These are phyloP conservation scores for Drosophila mettleri DNA, from an alignment of 2,888 invertebrate species.

Conservation along the genomic window DNA sequence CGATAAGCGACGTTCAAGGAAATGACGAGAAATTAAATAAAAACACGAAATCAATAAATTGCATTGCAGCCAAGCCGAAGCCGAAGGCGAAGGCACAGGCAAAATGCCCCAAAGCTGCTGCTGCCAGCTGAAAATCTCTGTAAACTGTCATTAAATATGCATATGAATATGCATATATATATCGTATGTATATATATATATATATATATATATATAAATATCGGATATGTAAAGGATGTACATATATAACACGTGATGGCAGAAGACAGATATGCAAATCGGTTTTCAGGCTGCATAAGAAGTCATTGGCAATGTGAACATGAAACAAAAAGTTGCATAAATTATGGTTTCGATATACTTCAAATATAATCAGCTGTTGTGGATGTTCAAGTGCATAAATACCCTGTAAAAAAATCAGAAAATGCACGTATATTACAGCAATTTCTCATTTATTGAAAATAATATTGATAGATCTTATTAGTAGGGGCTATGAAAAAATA, in stretches of 20 bases:
- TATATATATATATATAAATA: slow-evolving; percentile 13
- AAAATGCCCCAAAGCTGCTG: slow-evolving; percentile 1
- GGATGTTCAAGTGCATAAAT: background rate
- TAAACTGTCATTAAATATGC: slow-evolving; percentile 70
- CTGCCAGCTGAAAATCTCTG: slow-evolving; percentile 41
- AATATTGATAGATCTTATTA: background rate
- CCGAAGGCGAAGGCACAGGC: background rate
- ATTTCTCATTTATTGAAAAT: background rate
- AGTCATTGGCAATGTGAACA: slow-evolving; percentile 35
- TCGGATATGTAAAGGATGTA: slow-evolving; percentile 31
- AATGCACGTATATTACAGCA: background rate
- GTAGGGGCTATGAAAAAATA: no score
- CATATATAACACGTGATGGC: slow-evolving; percentile 9
- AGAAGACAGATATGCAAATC: slow-evolving; percentile 12
- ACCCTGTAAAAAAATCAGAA: background rate
- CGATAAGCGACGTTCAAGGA: slow-evolving; percentile 36
- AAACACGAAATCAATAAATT: slow-evolving; percentile 73
- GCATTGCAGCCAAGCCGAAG: slow-evolving; percentile 45
- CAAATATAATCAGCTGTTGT: background rate
- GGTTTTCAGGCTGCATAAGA: slow-evolving; percentile 30
- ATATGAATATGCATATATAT: slow-evolving; percentile 43
- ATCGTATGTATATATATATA: background rate
- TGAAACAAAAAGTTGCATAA: slow-evolving; percentile 43
- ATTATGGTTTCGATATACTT: slow-evolving; percentile 42
- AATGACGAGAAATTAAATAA: slow-evolving; percentile 69